Evolutionary conservation across 2,888 invertebrate species (phyloP).

Genomic region (Lacanobia wlatinum): DNA sequence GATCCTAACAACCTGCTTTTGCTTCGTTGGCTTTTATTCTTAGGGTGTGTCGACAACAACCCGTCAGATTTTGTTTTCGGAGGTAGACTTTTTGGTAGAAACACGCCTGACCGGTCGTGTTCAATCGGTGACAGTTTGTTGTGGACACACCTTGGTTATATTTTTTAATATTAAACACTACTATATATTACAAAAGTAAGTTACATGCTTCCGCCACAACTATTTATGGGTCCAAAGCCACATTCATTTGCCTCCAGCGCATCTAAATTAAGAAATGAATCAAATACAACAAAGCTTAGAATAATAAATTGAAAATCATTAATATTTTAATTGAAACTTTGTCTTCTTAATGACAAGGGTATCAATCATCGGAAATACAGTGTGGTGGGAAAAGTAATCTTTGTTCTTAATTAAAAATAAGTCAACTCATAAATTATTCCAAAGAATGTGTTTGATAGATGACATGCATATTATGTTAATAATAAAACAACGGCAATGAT

Average conservation of each 20-base stretch:
- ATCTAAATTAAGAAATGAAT: constrained; percentile 71
- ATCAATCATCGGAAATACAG: constrained; percentile 53
- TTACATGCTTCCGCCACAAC: background rate
- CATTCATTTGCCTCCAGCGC: constrained; percentile 56
- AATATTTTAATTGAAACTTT: constrained; percentile 71
- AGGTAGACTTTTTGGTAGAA: background rate
- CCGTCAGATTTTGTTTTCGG: no score
- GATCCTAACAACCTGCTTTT: no score
- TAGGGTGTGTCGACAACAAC: no score
- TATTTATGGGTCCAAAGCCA: constrained; percentile 17
- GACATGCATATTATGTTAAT: constrained; percentile 6
- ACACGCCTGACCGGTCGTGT: no score
- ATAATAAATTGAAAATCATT: constrained; percentile 69
- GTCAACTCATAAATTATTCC: constrained; percentile 15
- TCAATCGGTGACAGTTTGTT: background rate
- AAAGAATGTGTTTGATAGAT: background rate
- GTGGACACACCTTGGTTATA: background rate
- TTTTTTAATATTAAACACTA: constrained; percentile 8
- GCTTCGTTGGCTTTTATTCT: no score
- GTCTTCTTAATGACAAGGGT: constrained; percentile 60
- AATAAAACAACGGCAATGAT: background rate
- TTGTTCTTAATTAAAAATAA: constrained; percentile 52
- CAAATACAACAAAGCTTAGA: constrained; percentile 58
- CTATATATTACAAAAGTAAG: constrained; percentile 9
- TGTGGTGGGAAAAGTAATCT: constrained; percentile 25